Percentiles rank a stretch among this genome's conserved stretches.
These are phyloP conservation scores for Percopsis transmontana DNA, from an alignment of 2,113 vertebrate species.

Conservation along the genomic window DNA sequence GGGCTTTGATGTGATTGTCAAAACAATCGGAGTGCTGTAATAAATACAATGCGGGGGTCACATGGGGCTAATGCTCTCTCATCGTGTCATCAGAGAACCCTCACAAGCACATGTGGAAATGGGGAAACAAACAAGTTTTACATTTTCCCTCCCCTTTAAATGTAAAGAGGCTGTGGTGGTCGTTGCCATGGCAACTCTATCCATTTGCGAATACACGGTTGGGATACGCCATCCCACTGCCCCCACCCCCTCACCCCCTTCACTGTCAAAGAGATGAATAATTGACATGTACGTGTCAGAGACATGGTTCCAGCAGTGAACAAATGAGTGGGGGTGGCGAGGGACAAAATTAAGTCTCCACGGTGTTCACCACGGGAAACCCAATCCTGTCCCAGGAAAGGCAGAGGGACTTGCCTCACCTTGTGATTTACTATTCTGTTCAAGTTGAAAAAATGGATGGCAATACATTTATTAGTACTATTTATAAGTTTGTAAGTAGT, in stretches of 20 bases:
- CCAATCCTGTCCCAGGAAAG: too few relatives aligned
- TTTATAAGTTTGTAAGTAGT: too few relatives aligned
- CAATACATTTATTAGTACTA: too few relatives aligned
- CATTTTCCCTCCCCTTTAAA: slow-evolving; percentile 2
- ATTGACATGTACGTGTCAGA: slow-evolving; percentile 10
- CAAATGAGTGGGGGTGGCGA: background rate
- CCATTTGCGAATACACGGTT: background rate
- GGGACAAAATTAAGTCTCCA: background rate
- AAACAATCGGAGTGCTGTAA: too few relatives aligned
- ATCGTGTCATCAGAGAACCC: background rate
- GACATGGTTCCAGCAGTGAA: slow-evolving; percentile 11
- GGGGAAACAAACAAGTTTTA: background rate
- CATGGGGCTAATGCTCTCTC: background rate
- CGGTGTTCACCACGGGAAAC: background rate
- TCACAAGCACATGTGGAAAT: background rate
- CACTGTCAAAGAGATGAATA: slow-evolving; percentile 7
- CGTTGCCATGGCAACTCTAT: slow-evolving; percentile 17
- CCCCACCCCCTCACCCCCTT: background rate
- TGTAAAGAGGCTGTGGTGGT: slow-evolving; percentile 15
- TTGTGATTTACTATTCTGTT: too few relatives aligned
- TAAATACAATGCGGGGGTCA: background rate
- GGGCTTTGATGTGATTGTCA: too few relatives aligned
- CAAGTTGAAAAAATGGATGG: too few relatives aligned
- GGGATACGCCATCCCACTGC: background rate
- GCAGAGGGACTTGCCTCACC: too few relatives aligned